Conservation (phyloP, 2,113 vertebrate species). For the Salminus brasiliensis region DNA sequence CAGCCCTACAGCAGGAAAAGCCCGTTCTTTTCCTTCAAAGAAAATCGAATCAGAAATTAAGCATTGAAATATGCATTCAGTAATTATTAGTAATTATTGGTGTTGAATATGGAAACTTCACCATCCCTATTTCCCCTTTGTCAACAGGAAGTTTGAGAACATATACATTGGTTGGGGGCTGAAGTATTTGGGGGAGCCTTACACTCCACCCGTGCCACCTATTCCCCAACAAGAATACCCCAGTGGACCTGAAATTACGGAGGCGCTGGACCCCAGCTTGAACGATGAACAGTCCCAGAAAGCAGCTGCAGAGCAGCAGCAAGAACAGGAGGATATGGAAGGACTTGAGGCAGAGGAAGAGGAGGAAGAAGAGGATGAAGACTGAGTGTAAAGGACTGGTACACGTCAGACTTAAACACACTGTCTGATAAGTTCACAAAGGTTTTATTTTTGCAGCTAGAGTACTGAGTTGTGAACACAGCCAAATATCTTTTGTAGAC, state of each 20-base stretch:
- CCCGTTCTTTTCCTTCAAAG: no score
- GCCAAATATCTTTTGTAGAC: no score
- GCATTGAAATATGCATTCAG: no score
- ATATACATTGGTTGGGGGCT: constrained; percentile 94
- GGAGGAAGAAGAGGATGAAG: constrained; percentile 58
- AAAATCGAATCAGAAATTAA: no score
- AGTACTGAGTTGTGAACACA: no score
- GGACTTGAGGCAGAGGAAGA: constrained; percentile 78
- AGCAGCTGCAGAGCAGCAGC: constrained; percentile 74
- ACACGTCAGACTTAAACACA: background rate
- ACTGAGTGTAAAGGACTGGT: background rate
- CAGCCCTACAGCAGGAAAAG: no score
- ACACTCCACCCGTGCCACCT: constrained; percentile 71
- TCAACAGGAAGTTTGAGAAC: constrained; percentile 80
- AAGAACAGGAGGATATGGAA: constrained; percentile 74
- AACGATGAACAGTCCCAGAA: constrained; percentile 83
- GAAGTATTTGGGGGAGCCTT: constrained; percentile 81
- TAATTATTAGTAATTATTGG: no score
- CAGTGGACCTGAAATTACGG: constrained; percentile 80
- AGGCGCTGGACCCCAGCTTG: constrained; percentile 82
- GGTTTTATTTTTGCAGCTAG: background rate
- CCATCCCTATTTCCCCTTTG: background rate
- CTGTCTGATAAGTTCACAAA: background rate
- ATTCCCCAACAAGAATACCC: constrained; percentile 79
- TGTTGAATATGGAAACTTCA: no score